Percentiles rank a stretch among this genome's conserved stretches.
phyloP scores from a whole-genome alignment of 2,113 vertebrate species.

The Colistium nudipinnis region DNA sequence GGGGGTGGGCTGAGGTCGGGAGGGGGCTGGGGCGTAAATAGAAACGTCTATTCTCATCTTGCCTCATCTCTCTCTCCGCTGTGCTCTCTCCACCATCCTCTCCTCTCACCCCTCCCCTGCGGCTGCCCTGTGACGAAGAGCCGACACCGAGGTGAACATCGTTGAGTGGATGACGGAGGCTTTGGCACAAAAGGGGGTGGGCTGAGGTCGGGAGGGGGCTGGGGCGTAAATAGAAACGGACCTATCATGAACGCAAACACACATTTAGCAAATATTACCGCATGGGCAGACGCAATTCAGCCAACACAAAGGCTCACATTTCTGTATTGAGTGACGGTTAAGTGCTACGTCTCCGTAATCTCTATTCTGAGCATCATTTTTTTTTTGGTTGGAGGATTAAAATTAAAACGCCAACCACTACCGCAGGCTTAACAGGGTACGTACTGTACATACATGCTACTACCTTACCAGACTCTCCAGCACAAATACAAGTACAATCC shows the following conservation, averaged over 20 bases:
- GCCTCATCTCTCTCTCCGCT: slow-evolving; percentile 3
- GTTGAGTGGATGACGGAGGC: slow-evolving; percentile 15
- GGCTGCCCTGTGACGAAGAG: too few relatives aligned
- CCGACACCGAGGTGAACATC: slow-evolving; percentile 60
- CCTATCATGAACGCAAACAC: slow-evolving; percentile 42
- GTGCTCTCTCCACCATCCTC: slow-evolving; percentile 17
- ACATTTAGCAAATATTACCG: slow-evolving; percentile 28
- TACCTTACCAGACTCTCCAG: background rate
- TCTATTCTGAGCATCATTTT: slow-evolving; percentile 35
- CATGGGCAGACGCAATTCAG: background rate
- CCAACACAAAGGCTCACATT: slow-evolving; percentile 1
- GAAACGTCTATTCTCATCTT: slow-evolving; percentile 31
- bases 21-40: slow-evolving; percentile 50
- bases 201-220: slow-evolving; percentile 1
- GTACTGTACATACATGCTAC: slow-evolving; percentile 4
- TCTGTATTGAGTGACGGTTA: slow-evolving; percentile 33
- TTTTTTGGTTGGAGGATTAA: slow-evolving; percentile 44
- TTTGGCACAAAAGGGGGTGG: background rate
- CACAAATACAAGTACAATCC: slow-evolving; percentile 18
- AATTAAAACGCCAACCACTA: slow-evolving; percentile 31
- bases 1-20: background rate
- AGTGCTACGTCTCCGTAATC: slow-evolving; percentile 33
- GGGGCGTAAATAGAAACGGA: slow-evolving; percentile 60
- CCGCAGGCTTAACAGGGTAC: slow-evolving; percentile 24
- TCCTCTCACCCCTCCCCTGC: slow-evolving; percentile 18